Evolutionary conservation across 2,888 invertebrate genomes (phyloP), one percentile per base, ranked within the genome.

Genomic region (Syritta pipiens): DNA sequence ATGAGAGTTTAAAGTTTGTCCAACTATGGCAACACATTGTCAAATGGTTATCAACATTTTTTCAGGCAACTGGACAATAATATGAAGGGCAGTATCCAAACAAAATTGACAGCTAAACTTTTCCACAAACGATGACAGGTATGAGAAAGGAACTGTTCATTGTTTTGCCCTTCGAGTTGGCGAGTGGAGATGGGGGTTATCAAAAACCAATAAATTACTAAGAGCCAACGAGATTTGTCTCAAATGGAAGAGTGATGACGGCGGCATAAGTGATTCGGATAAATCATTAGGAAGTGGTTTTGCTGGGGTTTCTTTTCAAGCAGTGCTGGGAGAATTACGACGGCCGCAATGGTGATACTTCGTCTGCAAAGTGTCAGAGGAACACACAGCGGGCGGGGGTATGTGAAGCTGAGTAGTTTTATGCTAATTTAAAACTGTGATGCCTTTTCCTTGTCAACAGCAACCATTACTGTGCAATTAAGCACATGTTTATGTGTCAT

Each of bases 401-500:
- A 37, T 14, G 14, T 68, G 60, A 32, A 62, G 67, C 28, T 79
- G 67, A 79, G 74, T 68, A 67, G 74, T 74, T 74, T 79, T 74
- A 79, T 79, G 79, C 79, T 79, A 79, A 79, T 79, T 74, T 74
- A 68, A 51, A 44, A 57, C 79, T 51, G 79, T 81, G 82, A 83
- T 83, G 84, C 83, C 82, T 83, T 83, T 84, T 83, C 82, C 83
- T 82, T 84, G 84, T 84, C 84, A 84, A 84, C 84, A 84, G 81
- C 63, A 82, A 62, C 83, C 82, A 84, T 84, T 84, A 84, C 83
- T 82, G 82, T 82, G 84, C 84, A 83, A 84, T 84, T 84, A 84
- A 84, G 83, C 83, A 81, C 82, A 83, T 84, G 83, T 83, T 84
- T 84, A 83, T 82, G 82, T 79, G 74, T 44, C 74, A 79, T 74